These are phyloP conservation scores for Amiota communis DNA, from an alignment of 2,888 invertebrate species.

Conservation along the genomic window DNA sequence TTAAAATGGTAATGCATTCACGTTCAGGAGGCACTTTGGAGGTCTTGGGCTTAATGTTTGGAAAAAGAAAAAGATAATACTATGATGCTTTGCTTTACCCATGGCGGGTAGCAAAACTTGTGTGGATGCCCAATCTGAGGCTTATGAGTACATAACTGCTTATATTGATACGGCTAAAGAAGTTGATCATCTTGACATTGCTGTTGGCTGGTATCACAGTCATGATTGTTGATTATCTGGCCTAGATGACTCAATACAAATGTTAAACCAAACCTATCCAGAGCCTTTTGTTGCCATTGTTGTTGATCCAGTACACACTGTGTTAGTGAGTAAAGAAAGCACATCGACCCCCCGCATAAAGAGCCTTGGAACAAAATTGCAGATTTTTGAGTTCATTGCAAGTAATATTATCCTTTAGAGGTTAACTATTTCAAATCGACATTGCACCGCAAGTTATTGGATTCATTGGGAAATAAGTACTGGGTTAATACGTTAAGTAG, in stretches of 20 bases:
- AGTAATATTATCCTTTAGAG: slow-evolving; percentile 98
- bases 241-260: slow-evolving; percentile 99
- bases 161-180: slow-evolving; percentile 98
- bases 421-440: slow-evolving; percentile 96
- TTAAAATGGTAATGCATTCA: slow-evolving; percentile 99
- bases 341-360: slow-evolving; percentile 99
- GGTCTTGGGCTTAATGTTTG: slow-evolving; percentile 96
- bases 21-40: slow-evolving; percentile 95
- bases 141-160: slow-evolving; percentile 99
- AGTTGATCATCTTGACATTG: slow-evolving; percentile 95
- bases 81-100: slow-evolving; percentile 95
- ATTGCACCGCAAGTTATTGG: slow-evolving; percentile 91
- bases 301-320: slow-evolving; percentile 97
- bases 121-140: slow-evolving; percentile 97
- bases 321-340: slow-evolving; percentile 99
- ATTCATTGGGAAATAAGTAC: slow-evolving; percentile 99
- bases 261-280: slow-evolving; percentile 99
- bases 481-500: slow-evolving; percentile 99
- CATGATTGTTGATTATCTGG: slow-evolving; percentile 99
- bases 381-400: slow-evolving; percentile 99
- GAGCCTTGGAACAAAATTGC: slow-evolving; percentile 99
- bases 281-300: slow-evolving; percentile 99
- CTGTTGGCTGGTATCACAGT: slow-evolving; percentile 99
- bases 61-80: slow-evolving; percentile 97
- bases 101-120: slow-evolving; percentile 96